Evolutionary conservation across 2,797 vertebrate species (phyloP).

Genomic region (Tragopan temminckii): DNA sequence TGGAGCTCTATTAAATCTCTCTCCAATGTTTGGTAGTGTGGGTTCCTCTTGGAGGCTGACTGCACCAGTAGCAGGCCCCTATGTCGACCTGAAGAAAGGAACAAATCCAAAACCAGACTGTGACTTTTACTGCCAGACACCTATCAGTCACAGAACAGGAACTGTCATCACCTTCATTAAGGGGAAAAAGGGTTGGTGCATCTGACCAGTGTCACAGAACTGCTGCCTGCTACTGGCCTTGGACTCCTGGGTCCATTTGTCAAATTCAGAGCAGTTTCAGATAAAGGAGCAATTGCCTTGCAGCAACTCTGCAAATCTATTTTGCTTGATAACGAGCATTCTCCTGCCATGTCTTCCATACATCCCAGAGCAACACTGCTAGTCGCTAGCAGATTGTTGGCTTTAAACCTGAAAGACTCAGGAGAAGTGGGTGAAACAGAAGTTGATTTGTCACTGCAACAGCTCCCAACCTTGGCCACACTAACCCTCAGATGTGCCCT

Average conservation of each 20-base stretch:
- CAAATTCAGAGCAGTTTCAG: background rate
- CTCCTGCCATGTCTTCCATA: background rate
- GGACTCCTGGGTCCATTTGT: background rate
- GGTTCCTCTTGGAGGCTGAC: constrained; percentile 88
- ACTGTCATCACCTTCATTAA: background rate
- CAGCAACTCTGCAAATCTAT: background rate
- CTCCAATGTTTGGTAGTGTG: constrained; percentile 95
- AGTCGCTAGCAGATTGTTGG: background rate
- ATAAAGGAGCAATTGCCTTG: background rate
- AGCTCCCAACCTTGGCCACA: background rate
- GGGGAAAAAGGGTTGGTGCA: background rate
- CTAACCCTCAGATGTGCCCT: background rate
- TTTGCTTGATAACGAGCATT: background rate
- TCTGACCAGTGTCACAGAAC: background rate
- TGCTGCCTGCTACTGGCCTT: fast-evolving
- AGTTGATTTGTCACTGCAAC: background rate
- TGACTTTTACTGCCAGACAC: background rate
- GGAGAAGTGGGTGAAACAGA: background rate
- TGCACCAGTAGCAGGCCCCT: constrained; percentile 87
- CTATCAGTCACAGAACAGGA: background rate
- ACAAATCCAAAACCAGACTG: background rate
- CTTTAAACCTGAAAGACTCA: background rate
- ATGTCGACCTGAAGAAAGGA: constrained; percentile 71
- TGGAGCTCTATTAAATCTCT: constrained; percentile 94
- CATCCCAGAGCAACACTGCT: background rate